phyloP scores from a whole-genome alignment of 2,797 vertebrate species.

The Sternarchorhynchus goeldii region DNA sequence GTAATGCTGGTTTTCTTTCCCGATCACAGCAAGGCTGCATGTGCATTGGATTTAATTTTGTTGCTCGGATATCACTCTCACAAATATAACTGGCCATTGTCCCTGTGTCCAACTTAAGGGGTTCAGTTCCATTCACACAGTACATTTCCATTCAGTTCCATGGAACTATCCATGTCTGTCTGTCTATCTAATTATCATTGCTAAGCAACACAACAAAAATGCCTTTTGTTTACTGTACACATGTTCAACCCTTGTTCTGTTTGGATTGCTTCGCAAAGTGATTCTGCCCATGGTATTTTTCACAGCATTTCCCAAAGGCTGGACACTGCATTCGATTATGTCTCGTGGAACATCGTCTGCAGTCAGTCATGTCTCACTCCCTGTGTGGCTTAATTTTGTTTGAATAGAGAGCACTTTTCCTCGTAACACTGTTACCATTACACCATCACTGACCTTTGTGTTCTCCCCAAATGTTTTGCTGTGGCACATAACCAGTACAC shows the following conservation, averaged over 20 bases:
- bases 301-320: constrained; percentile 20
- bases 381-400: not conserved
- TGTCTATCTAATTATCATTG: not conserved
- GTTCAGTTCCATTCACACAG: constrained; percentile 7
- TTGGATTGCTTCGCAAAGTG: constrained; percentile 42
- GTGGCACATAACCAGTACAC: constrained; percentile 40
- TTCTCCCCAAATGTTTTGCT: constrained; percentile 34
- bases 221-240: constrained; percentile 40
- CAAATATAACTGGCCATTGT: constrained; percentile 39
- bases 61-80: constrained; percentile 27
- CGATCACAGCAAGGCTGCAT: not conserved
- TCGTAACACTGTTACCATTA: constrained; percentile 2
- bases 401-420: not conserved
- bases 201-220: constrained; percentile 47
- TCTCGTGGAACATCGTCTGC: constrained; percentile 24
- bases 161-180: not conserved
- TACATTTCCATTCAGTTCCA: constrained; percentile 22
- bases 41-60: constrained; percentile 45
- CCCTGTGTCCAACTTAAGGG: constrained; percentile 40
- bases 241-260: not conserved
- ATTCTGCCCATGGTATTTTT: constrained; percentile 36
- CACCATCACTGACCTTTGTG: not conserved
- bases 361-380: not conserved
- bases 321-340: constrained; percentile 34
- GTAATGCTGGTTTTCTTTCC: not conserved